Evolutionary conservation across 2,888 invertebrate genomes (phyloP), one percentile per base, ranked within the genome.

Genomic region (Drosophila mayaguana): DNA sequence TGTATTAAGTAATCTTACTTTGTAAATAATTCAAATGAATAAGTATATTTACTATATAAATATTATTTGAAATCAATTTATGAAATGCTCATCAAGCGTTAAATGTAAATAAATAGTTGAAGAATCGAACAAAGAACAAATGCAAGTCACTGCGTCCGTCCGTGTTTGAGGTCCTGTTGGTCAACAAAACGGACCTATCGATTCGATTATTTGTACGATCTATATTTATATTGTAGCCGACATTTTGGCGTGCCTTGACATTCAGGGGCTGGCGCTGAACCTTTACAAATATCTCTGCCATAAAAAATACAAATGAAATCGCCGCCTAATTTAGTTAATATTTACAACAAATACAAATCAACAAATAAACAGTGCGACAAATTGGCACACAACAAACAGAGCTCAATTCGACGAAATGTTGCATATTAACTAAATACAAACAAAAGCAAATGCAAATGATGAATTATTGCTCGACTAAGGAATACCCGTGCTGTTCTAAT

Each of bases 251-350:
- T 57, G 53, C 22, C 53, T 14, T 64, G 72, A 56, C 68, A 68
- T 57, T 72, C 65, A 36, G 43, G 68, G 68, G 56, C 55, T 66
- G 75, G 57, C 76, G 76, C 34, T 72, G 75, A 75, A 76, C 66
- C 32, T 38, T 36, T 22, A n/a, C 11, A 20, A 20, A 20, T 8
- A 42, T 36, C 28, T 14, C 14, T 16, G n/a, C 25, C 40, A 34
- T n/a, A 38, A 42, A 12, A 54, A 42, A 55, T 6, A 45, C 22
- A 53, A 38, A 64, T 64, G 61, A 75, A 83, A 79, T 81, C 72
- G 69, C 56, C 61, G 83, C 73, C 86, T 81, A 86, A 85, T 87
- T 85, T 87, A 76, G 80, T 87, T 84, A 76, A 82, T 85, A 82
- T 85, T 82, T 84, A 82, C 80, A 80, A 66, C 71, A 83, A 84